Conservation (phyloP, 1,140 invertebrate species). For the Diabrotica virgifera region DNA sequence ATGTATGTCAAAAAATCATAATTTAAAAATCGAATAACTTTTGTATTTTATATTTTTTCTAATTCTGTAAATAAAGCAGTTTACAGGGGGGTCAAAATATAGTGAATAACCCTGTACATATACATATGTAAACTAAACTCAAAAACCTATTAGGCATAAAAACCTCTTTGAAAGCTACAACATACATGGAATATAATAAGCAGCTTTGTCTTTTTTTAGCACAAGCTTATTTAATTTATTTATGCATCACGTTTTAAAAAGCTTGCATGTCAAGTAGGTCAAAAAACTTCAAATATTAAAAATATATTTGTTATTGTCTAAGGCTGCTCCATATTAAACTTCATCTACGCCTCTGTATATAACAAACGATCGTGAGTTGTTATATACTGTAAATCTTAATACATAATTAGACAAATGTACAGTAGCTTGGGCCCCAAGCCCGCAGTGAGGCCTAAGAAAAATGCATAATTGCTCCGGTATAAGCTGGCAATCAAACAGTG, state of each 20-base stretch:
- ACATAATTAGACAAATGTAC: conserved; percentile 33
- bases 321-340: background rate
- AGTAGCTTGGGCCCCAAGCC: conserved; percentile 24
- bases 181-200: too few relatives aligned
- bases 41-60: too few relatives aligned
- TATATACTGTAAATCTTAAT: conserved; percentile 31
- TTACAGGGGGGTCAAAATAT: too few relatives aligned
- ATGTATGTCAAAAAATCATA: too few relatives aligned
- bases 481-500: conserved; percentile 36
- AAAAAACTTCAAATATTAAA: too few relatives aligned
- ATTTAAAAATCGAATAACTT: too few relatives aligned
- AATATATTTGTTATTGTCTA: too few relatives aligned
- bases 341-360: conserved; percentile 10
- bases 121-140: too few relatives aligned
- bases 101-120: too few relatives aligned
- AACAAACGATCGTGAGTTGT: conserved; percentile 29
- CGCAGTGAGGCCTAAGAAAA: conserved; percentile 28
- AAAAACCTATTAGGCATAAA: too few relatives aligned
- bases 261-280: too few relatives aligned
- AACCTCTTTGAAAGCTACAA: background rate
- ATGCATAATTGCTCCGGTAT: conserved; percentile 34
- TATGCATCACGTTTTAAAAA: background rate
- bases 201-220: background rate
- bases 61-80: too few relatives aligned
- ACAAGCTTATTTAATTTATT: background rate